Evolutionary conservation across 2,797 vertebrate species (phyloP).

Genomic region (Phylloscopus collybita): DNA sequence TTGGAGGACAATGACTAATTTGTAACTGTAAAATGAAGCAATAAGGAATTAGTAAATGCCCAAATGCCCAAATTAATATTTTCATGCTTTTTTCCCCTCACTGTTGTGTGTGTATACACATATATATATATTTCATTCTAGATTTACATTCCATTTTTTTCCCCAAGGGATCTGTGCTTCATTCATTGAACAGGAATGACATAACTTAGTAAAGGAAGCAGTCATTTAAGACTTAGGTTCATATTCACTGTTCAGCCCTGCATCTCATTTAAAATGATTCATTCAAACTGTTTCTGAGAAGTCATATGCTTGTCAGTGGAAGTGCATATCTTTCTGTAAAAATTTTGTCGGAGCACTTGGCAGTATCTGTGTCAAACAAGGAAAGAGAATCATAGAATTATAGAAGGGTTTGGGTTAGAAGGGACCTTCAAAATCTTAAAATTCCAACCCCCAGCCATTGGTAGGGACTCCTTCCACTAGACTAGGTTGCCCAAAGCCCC

Average conservation of each 20-base stretch:
- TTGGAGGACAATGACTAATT: neutral
- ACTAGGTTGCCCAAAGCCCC: neutral
- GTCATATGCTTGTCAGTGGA: neutral
- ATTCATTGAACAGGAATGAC: neutral
- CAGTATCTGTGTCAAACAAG: neutral
- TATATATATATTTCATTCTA: neutral
- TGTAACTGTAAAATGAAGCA: conserved; percentile 27
- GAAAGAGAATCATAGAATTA: neutral
- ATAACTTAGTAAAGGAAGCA: neutral
- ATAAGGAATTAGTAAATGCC: neutral
- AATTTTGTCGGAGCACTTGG: neutral
- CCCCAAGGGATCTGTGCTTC: neutral
- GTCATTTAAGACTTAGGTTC: neutral
- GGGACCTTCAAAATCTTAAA: neutral
- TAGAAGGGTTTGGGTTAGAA: neutral
- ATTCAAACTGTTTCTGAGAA: neutral
- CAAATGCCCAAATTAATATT: neutral
- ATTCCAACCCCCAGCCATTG: neutral
- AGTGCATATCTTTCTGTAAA: neutral
- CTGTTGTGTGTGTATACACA: neutral
- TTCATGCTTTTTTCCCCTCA: neutral
- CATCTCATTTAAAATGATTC: neutral
- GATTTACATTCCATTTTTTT: neutral
- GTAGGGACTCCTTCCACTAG: neutral
- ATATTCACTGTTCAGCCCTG: neutral